These are phyloP conservation scores for Channa maculata DNA, from an alignment of 2,113 vertebrate genomes.

Conservation along the genomic window DNA sequence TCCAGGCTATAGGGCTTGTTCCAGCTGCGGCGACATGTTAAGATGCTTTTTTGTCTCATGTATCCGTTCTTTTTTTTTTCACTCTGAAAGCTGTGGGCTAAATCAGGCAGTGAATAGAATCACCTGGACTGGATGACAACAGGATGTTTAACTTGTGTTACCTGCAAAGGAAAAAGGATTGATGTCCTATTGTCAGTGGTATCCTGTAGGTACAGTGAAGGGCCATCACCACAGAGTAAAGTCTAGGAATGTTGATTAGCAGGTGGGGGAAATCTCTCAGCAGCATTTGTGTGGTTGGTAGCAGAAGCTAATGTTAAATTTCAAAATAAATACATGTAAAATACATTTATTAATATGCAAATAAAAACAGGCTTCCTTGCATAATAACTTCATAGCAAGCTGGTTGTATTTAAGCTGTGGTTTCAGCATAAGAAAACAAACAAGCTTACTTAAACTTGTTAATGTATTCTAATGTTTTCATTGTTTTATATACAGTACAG, in stretches of 20 bases:
- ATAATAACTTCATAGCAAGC: no score
- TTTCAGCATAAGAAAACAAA: no score
- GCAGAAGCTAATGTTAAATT: no score
- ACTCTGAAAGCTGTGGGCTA: slow-evolving; percentile 50
- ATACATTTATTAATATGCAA: no score
- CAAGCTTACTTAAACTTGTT: no score
- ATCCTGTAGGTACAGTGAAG: slow-evolving; percentile 16
- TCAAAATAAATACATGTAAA: no score
- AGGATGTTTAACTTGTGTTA: slow-evolving; percentile 61
- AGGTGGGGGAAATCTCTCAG: no score
- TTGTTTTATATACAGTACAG: no score
- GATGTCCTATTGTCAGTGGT: slow-evolving; percentile 30
- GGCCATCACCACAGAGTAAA: not conserved
- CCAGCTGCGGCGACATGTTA: slow-evolving; percentile 71
- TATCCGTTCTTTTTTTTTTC: slow-evolving; percentile 46
- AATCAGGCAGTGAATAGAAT: slow-evolving; percentile 51
- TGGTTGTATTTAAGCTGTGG: no score
- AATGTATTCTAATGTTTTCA: no score
- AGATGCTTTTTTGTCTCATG: slow-evolving; percentile 61
- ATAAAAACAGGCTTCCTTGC: no score
- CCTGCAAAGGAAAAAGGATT: slow-evolving; percentile 14
- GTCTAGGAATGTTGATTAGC: not conserved
- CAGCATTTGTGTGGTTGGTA: no score
- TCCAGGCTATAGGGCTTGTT: slow-evolving; percentile 58
- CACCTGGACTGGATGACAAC: slow-evolving; percentile 51